Conservation (phyloP, 2,113 vertebrate species). For the Scomber scombrus region DNA sequence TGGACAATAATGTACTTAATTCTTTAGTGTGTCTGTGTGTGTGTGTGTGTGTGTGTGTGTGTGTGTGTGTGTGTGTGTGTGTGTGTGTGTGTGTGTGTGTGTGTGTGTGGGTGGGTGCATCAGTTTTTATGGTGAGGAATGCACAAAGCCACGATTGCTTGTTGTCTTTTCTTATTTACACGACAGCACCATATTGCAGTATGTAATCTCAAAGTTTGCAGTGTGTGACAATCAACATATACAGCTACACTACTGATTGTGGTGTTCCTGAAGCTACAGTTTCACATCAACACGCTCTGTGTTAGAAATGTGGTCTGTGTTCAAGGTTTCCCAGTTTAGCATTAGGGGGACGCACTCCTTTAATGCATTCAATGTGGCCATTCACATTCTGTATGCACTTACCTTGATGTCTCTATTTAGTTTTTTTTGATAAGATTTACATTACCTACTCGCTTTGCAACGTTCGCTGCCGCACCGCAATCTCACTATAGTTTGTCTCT, state of each 20-base stretch:
- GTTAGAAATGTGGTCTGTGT: slow-evolving; percentile 38
- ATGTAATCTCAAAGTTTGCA: not conserved
- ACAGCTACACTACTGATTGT: slow-evolving; percentile 3
- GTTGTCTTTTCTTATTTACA: slow-evolving; percentile 2
- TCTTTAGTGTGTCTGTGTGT: not conserved
- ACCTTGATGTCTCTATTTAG: slow-evolving; percentile 51
- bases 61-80: too few relatives aligned
- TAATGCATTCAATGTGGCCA: slow-evolving; percentile 35
- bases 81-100: not conserved
- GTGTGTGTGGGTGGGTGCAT: not conserved
- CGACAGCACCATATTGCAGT: not conserved
- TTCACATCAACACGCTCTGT: slow-evolving; percentile 9
- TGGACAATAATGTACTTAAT: slow-evolving; percentile 1
- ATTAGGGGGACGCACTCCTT: not conserved
- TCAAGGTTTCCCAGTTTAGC: slow-evolving; percentile 28
- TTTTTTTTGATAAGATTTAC: slow-evolving; percentile 52
- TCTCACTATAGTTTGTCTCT: slow-evolving; percentile 23
- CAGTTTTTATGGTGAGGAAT: not conserved
- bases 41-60: not conserved
- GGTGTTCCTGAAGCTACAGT: not conserved
- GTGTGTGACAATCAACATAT: slow-evolving; percentile 6
- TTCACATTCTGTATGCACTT: slow-evolving; percentile 32
- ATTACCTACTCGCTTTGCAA: slow-evolving; percentile 35
- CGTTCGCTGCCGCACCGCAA: slow-evolving; percentile 21
- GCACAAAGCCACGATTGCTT: not conserved